Conservation (phyloP, 35 echinoderm and acorn worm genomes). For the Ophiothrix spiculata region DNA sequence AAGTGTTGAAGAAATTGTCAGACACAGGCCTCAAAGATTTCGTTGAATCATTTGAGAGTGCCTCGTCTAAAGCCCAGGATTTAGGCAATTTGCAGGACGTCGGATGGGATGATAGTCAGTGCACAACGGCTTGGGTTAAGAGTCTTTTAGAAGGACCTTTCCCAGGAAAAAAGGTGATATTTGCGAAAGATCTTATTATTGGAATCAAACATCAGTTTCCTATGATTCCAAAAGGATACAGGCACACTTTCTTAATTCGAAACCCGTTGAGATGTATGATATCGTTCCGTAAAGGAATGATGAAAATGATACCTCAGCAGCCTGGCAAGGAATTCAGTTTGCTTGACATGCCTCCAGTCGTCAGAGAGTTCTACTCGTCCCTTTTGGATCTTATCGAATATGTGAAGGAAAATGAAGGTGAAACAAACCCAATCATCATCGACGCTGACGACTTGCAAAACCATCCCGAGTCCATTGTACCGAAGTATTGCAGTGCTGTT, state of each 20-base stretch:
- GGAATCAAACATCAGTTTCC: background rate
- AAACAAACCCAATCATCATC: slow-evolving; percentile 14
- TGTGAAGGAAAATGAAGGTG: background rate
- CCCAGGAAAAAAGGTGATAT: background rate
- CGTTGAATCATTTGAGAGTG: background rate
- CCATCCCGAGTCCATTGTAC: slow-evolving; percentile 28
- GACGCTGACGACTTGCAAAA: slow-evolving; percentile 46
- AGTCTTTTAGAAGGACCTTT: background rate
- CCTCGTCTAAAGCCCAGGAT: background rate
- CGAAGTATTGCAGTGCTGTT: slow-evolving; percentile 29
- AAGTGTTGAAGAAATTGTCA: background rate
- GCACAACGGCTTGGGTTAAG: background rate
- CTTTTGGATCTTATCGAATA: background rate
- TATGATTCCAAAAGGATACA: background rate
- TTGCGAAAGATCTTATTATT: background rate
- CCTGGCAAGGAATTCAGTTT: background rate
- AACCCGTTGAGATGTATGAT: background rate
- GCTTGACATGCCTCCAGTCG: background rate
- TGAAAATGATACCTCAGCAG: background rate
- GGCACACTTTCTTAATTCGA: background rate
- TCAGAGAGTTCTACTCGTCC: background rate
- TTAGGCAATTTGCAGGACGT: background rate
- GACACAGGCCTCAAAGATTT: background rate
- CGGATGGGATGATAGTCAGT: background rate
- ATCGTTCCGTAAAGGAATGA: background rate